Percentiles rank a stretch among this genome's conserved stretches.
These are phyloP conservation scores for Syrrhaptes paradoxus DNA, from an alignment of 2,113 vertebrate species.

Conservation along the genomic window DNA sequence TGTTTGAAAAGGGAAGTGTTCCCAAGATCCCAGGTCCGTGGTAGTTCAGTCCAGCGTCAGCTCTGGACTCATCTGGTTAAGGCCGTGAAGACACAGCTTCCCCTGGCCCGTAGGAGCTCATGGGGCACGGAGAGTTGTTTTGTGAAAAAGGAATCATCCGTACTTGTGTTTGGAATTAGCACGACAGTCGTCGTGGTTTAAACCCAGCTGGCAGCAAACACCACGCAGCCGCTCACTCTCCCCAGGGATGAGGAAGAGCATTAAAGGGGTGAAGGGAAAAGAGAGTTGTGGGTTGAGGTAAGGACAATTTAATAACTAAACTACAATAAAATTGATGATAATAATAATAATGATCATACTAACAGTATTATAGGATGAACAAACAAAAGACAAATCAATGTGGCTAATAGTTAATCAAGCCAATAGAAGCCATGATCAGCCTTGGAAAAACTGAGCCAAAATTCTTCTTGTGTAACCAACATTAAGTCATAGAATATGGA, in stretches of 20 bases:
- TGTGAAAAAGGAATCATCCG: fast-evolving
- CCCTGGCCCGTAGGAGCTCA: neutral
- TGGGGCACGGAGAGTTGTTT: neutral
- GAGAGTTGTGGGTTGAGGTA: no score
- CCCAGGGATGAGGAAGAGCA: no score
- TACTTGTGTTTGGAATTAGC: neutral
- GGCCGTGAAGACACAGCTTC: neutral
- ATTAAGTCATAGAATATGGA: neutral
- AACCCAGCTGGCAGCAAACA: no score
- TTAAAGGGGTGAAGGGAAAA: no score
- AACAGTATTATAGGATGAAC: no score
- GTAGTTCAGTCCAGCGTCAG: neutral
- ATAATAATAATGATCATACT: no score
- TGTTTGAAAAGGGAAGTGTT: neutral
- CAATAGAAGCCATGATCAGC: neutral
- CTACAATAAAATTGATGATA: no score
- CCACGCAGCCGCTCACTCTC: no score
- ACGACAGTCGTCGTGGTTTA: no score
- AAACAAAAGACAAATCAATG: neutral
- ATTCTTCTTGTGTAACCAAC: neutral
- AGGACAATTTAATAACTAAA: no score
- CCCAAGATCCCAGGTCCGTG: neutral
- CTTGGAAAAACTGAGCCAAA: neutral
- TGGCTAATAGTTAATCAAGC: neutral
- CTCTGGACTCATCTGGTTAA: fast-evolving